A percentile compares a stretch with the other conserved stretches of the same genome.
These are phyloP conservation scores for Amblyopsis hoosieri DNA, from an alignment of 2,797 vertebrate species.

Conservation along the genomic window DNA sequence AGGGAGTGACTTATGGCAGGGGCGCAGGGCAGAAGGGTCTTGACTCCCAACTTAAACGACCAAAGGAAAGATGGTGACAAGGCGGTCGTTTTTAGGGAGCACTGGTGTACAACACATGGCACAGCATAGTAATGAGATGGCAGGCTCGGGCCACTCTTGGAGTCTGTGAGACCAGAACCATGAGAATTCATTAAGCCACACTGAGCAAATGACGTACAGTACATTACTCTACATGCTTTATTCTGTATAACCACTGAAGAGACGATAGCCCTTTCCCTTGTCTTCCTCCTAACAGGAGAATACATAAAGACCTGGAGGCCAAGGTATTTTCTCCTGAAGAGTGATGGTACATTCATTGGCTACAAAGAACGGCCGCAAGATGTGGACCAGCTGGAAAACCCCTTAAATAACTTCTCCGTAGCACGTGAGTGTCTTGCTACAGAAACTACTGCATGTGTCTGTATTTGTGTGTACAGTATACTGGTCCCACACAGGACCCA, in stretches of 20 bases:
- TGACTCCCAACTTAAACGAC: constrained; percentile 48
- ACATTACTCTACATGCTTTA: constrained; percentile 8
- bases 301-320: constrained; percentile 99
- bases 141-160: constrained; percentile 18
- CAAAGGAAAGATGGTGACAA: constrained; percentile 47
- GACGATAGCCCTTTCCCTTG: constrained; percentile 12
- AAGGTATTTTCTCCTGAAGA: constrained; percentile 94
- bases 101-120: constrained; percentile 8
- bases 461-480: too few species aligned
- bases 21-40: constrained; percentile 30
- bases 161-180: constrained; percentile 22
- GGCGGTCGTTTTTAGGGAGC: constrained; percentile 45
- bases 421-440: constrained; percentile 86
- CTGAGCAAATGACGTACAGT: constrained; percentile 8
- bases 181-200: constrained; percentile 31
- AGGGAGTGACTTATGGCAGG: constrained; percentile 28
- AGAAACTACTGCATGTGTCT: constrained; percentile 47
- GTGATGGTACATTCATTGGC: constrained; percentile 94
- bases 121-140: constrained; percentile 54
- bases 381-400: constrained; percentile 93
- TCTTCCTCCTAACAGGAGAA: constrained; percentile 82
- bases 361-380: constrained; percentile 97
- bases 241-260: not conserved
- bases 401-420: constrained; percentile 98
- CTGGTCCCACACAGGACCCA: too few species aligned